A percentile compares a stretch with the other conserved stretches of the same genome.
These are phyloP conservation scores for Ephialtes manifestator DNA, from an alignment of 2,888 invertebrate species.

Conservation along the genomic window DNA sequence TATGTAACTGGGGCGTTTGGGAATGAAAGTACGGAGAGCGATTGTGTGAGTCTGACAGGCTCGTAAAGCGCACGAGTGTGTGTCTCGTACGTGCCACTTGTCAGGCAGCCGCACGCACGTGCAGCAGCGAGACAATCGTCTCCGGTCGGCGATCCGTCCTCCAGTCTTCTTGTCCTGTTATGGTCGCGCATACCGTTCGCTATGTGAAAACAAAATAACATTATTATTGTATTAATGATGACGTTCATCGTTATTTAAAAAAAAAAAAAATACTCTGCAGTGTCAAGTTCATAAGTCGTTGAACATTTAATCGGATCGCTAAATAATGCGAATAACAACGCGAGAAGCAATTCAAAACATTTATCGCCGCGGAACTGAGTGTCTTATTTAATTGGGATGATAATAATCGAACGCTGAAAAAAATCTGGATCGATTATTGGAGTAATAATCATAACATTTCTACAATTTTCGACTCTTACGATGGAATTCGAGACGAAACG, in stretches of 20 bases:
- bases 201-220: slow-evolving; percentile 26
- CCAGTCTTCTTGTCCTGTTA: slow-evolving; percentile 5
- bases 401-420: background rate
- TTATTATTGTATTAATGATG: background rate
- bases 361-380: background rate
- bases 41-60: slow-evolving; percentile 29
- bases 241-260: background rate
- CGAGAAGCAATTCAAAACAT: slow-evolving; percentile 14
- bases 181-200: slow-evolving; percentile 2
- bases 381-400: background rate
- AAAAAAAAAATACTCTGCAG: slow-evolving; percentile 15
- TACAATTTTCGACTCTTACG: too few relatives aligned
- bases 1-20: slow-evolving; percentile 38
- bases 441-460: too few relatives aligned
- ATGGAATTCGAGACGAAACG: background rate
- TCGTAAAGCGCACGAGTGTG: background rate
- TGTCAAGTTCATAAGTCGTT: slow-evolving; percentile 15
- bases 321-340: background rate
- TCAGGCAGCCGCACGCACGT: slow-evolving; percentile 60
- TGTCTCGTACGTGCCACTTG: slow-evolving; percentile 48
- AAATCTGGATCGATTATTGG: background rate
- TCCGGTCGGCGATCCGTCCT: slow-evolving; percentile 15
- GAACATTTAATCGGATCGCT: background rate
- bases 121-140: slow-evolving; percentile 44
- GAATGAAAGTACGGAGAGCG: slow-evolving; percentile 48